Conservation (phyloP, 2,113 vertebrate genomes). For the Acanthisitta chloris region DNA sequence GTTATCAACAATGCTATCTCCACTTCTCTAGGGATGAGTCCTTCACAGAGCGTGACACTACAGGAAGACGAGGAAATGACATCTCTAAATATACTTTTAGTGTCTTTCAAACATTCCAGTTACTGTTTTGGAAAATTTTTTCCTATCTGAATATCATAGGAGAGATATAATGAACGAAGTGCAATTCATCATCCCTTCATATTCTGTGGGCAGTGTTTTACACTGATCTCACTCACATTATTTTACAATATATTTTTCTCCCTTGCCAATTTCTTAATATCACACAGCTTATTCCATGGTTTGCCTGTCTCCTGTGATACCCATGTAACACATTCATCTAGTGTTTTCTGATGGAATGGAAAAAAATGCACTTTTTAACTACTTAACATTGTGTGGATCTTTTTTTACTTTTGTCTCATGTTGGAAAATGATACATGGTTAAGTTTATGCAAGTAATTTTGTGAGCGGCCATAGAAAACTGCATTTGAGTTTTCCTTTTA, state of each 20-base stretch:
- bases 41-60: neutral
- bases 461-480: neutral
- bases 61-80: neutral
- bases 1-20: neutral
- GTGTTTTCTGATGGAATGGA: neutral
- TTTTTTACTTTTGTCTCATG: neutral
- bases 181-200: neutral
- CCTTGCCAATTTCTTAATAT: neutral
- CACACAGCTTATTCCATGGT: neutral
- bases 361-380: neutral
- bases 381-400: fast-evolving
- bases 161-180: neutral
- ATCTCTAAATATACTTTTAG: neutral
- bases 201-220: neutral
- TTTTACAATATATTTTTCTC: neutral
- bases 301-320: neutral
- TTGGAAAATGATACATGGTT: neutral
- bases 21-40: neutral
- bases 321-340: neutral
- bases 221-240: neutral
- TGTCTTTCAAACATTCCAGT: neutral
- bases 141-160: neutral
- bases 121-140: neutral
- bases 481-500: neutral
- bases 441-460: neutral